Evolutionary conservation across 2,888 invertebrate genomes (phyloP).

Genomic region (Yponomeuta sedellus): DNA sequence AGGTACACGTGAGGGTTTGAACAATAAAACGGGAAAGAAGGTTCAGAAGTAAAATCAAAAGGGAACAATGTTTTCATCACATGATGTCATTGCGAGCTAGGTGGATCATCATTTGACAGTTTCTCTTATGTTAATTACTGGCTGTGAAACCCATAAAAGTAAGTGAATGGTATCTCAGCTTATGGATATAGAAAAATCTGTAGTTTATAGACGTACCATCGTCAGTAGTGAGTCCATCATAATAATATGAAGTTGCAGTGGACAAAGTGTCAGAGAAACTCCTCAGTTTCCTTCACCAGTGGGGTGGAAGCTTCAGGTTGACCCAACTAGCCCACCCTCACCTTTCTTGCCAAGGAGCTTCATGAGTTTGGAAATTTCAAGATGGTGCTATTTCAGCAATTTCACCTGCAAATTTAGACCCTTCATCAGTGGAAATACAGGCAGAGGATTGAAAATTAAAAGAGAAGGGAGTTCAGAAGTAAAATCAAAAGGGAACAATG

Average conservation of each 20-base stretch:
- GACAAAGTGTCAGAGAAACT: conserved; percentile 97
- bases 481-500: conserved; percentile 69
- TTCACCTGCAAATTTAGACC: conserved; percentile 83
- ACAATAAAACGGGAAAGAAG: background rate
- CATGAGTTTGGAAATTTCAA: conserved; percentile 96
- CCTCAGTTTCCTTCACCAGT: conserved; percentile 97
- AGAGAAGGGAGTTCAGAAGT: conserved; percentile 35
- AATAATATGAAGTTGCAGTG: conserved; percentile 98
- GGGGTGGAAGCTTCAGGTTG: conserved; percentile 98
- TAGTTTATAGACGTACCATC: conserved; percentile 78
- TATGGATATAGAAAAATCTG: too few species aligned
- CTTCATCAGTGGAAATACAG: conserved; percentile 14
- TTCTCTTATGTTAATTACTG: too few species aligned
- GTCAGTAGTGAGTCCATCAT: conserved; percentile 99
- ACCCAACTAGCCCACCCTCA: conserved; percentile 89
- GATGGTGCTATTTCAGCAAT: conserved; percentile 98
- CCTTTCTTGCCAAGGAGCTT: conserved; percentile 96
- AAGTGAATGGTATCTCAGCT: too few species aligned
- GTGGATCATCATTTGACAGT: conserved; percentile 50
- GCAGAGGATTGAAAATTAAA: background rate
- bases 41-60: conserved; percentile 65
- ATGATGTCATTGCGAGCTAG: conserved; percentile 68
- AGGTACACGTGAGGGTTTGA: background rate
- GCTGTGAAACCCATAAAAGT: too few species aligned
- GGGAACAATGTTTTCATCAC: conserved; percentile 70